phyloP scores from a whole-genome alignment of 1,140 invertebrate genomes.

The Protaetia brevitarsis region DNA sequence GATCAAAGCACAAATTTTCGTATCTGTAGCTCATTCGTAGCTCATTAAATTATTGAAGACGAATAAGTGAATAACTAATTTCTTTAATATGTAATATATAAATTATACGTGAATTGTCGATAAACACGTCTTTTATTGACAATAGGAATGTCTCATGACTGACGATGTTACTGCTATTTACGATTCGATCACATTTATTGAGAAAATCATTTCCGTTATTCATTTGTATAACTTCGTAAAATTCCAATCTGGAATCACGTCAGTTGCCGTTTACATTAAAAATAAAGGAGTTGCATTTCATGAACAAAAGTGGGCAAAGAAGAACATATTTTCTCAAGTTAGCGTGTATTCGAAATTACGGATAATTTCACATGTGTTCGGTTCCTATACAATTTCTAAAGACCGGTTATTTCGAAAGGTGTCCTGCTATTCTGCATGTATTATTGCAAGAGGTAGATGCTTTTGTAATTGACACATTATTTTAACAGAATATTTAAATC shows the following conservation, averaged over 20 bases:
- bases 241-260: neutral
- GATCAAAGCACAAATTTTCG: no score
- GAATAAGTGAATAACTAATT: no score
- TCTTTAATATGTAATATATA: no score
- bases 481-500: conserved; percentile 16
- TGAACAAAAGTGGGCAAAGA: neutral
- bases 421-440: neutral
- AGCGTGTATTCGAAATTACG: conserved; percentile 2
- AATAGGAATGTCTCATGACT: no score
- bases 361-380: conserved; percentile 1
- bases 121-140: no score
- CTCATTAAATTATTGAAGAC: no score
- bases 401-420: conserved; percentile 8
- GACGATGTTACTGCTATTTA: no score
- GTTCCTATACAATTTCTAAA: conserved; percentile 5
- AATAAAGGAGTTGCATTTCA: conserved; percentile 5
- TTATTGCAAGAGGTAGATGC: neutral
- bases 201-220: no score
- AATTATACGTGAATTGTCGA: no score
- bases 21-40: no score
- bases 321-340: neutral
- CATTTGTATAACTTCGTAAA: neutral
- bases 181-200: no score
- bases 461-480: conserved; percentile 15
- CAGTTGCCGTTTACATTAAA: neutral